Evolutionary conservation across 2,797 vertebrate species (phyloP).

Genomic region (Steatocranus sp.): DNA sequence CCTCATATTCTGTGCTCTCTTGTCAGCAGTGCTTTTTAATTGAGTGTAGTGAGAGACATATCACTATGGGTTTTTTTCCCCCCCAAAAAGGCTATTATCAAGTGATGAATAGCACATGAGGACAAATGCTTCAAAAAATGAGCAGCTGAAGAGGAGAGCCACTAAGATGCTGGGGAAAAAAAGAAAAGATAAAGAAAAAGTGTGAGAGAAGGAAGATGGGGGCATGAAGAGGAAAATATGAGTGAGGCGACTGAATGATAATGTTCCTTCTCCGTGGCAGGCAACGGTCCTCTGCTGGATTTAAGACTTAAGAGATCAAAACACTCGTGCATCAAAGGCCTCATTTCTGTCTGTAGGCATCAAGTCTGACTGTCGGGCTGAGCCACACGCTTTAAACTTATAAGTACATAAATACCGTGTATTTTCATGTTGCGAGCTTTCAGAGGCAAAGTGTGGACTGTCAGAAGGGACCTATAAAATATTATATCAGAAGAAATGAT

Average conservation of each 20-base stretch:
- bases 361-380: slow-evolving; percentile 15
- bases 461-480: neutral
- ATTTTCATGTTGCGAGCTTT: slow-evolving; percentile 25
- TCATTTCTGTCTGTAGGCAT: slow-evolving; percentile 56
- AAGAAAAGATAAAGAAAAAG: neutral
- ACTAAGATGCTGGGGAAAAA: neutral
- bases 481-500: neutral
- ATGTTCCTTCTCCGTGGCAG: slow-evolving; percentile 37
- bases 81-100: slow-evolving; percentile 38
- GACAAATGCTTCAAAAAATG: slow-evolving; percentile 43
- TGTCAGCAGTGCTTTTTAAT: slow-evolving; percentile 35
- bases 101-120: slow-evolving; percentile 38
- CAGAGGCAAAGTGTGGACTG: neutral
- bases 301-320: slow-evolving; percentile 69
- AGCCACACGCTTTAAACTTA: slow-evolving; percentile 32
- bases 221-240: slow-evolving; percentile 16
- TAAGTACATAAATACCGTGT: slow-evolving; percentile 28
- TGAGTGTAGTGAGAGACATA: slow-evolving; percentile 11
- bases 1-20: neutral
- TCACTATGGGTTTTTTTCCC: neutral
- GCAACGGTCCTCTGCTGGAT: slow-evolving; percentile 50
- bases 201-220: neutral
- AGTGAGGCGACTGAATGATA: slow-evolving; percentile 44
- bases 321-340: slow-evolving; percentile 60
- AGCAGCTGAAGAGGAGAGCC: neutral